Base-by-base conservation (phyloP, 2,797 vertebrate species). In the Zenarchopterus dispar region DNA sequence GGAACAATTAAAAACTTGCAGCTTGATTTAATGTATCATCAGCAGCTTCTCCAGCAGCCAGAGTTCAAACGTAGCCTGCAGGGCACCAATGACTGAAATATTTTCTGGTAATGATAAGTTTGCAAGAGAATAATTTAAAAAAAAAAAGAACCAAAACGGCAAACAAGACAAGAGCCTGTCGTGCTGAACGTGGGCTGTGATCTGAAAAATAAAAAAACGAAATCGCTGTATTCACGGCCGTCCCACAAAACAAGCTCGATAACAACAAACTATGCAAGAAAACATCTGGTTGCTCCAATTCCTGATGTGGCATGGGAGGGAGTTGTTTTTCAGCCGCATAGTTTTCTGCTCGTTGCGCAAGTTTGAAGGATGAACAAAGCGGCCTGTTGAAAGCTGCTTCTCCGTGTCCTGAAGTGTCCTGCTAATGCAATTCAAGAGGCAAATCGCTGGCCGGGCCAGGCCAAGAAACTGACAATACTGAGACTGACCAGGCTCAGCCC, bases 241-340 rank as follows among this genome's bases (percentile, higher is more conserved):
- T 55, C 55, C 52, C 39, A 54, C 70, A 61, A 84, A 83, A 74
- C 56, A 60, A 65, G 36, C 33, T 33, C 22, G 52, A 76, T 72
- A 68, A 63, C 9, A 36, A 74, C 65, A 43, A 45, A 6, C 57
- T 78, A 26, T 53, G 26, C 41, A 56, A 59, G 49, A 69, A 81
- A 78, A 85, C 87, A 86, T 88, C 77, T 90, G 84, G 73, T 56
- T 49, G 55, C 59, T 54, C 23, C 33, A 56, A 72, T 70, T 62
- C 39, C 58, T 28, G 21, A 60, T 73, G 73, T 68, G 77, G 54
- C 65, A 61, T 51, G 60, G 46, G 28, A 28, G 28, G 28, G 67
- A 79, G 70, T 67, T 28, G 16, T 69, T 52, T 70, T 70, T 75
- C 52, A 43, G 70, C 60, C 65, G 58, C 61, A 60, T 70, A 56